Evolutionary conservation across 2,888 invertebrate genomes (phyloP), one percentile per base, ranked within the genome.

Genomic region (Drosophila heteroneura): DNA sequence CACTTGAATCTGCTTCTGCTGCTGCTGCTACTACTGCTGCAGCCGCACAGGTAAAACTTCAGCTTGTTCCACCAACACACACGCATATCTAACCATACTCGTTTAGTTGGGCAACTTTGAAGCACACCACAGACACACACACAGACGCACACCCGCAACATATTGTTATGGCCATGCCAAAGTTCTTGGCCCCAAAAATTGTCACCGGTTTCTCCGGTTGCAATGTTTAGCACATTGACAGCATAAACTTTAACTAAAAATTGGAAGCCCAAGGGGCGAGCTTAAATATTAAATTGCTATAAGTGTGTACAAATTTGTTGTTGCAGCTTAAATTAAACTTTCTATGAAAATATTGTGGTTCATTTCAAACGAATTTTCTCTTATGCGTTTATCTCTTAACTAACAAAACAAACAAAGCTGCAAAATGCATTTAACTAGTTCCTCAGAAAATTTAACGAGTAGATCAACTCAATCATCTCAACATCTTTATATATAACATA

Each of bases 131-230:
- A 30, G 41, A 28, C 35, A 16, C 19, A 37, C 39, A 39, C 49
- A 28, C 49, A 65, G 30, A 26, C 47, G 51, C 37, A 53, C 57
- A 58, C 56, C 60, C 72, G 62, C 80, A 85, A 89, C 85, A 90
- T 83, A 85, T 90, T 90, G 85, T 90, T 90, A 81, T 70, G 89
- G 76, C 61, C 47, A 75, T 61, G 74, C 52, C 59, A 75, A 85
- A 89, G 86, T 90, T 90, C 86, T 72, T 81, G 86, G 72, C 81
- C 89, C 81, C 59, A 82, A 85, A 81, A 85, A 89, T 90, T 85
- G 82, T 90, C 85, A 85, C 85, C 67, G 74, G 56, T 22, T 57
- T 74, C 74, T 82, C 80, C 59, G 74, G 71, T 75, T 88, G 76
- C 90, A 75, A 77, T 88, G 83, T 70, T 89, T 74, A 74, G 77